phyloP scores from a whole-genome alignment of 1,140 invertebrate species.

The Hyles euphorbiae region DNA sequence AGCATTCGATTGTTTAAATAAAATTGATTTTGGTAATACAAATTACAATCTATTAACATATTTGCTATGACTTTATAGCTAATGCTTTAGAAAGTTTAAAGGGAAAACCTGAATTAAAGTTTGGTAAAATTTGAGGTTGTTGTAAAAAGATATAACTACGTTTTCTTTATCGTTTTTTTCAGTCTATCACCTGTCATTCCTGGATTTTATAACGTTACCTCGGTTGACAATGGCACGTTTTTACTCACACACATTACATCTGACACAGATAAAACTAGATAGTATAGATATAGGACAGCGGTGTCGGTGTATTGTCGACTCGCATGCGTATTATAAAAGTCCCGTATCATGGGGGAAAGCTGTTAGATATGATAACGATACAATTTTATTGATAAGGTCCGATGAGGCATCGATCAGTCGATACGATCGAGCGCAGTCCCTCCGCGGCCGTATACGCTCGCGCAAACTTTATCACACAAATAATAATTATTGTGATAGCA shows the following conservation, averaged over 20 bases:
- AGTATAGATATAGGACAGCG: conserved; percentile 31
- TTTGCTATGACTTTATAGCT: too few species aligned
- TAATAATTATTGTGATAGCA: conserved; percentile 8
- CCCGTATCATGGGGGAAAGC: conserved; percentile 68
- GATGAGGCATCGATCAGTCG: conserved; percentile 67
- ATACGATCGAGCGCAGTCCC: conserved; percentile 46
- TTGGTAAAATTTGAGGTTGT: too few species aligned
- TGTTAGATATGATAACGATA: conserved; percentile 72
- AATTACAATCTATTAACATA: too few species aligned
- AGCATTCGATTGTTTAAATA: too few species aligned
- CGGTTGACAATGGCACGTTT: conserved; percentile 31
- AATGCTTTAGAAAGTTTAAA: too few species aligned
- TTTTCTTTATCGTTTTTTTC: conserved; percentile 5
- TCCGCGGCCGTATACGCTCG: conserved; percentile 16
- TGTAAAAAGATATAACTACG: too few species aligned
- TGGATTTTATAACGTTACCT: conserved; percentile 36
- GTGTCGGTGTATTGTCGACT: conserved; percentile 31
- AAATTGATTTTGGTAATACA: too few species aligned
- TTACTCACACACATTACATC: conserved; percentile 32
- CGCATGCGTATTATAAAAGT: conserved; percentile 58
- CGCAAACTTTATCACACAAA: conserved; percentile 15
- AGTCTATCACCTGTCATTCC: conserved; percentile 39
- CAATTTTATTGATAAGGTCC: conserved; percentile 69
- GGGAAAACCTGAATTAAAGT: too few species aligned
- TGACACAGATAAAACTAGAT: conserved; percentile 56